phyloP scores from a whole-genome alignment of 2,888 invertebrate species.

The Rhagonycha lutea region DNA sequence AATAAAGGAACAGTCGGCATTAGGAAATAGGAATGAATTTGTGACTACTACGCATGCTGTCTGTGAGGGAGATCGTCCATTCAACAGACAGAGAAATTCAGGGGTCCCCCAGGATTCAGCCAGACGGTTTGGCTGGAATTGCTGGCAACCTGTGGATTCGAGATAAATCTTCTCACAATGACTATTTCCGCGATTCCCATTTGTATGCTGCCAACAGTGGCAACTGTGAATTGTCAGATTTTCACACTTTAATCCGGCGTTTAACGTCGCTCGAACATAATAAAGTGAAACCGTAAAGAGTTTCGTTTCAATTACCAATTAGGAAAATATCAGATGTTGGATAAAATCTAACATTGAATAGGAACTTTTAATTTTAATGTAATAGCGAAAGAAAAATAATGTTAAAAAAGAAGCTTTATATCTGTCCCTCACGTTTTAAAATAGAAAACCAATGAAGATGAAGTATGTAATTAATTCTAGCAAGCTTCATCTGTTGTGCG shows the following conservation, averaged over 20 bases:
- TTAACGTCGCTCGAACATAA: not conserved
- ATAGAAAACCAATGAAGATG: conserved; percentile 23
- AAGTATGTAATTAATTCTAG: conserved; percentile 30
- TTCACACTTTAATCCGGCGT: conserved; percentile 7
- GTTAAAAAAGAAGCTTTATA: not conserved
- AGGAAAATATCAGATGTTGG: not conserved
- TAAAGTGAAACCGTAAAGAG: not conserved
- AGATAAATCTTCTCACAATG: conserved; percentile 51
- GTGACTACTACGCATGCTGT: conserved; percentile 48
- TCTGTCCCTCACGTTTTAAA: conserved; percentile 22
- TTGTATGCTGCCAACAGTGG: conserved; percentile 32
- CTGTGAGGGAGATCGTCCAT: conserved; percentile 50
- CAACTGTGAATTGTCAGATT: conserved; percentile 25
- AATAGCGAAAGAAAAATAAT: not conserved
- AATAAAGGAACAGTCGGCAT: conserved; percentile 41
- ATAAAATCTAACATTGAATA: not conserved
- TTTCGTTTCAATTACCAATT: not conserved
- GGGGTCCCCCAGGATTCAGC: conserved; percentile 48
- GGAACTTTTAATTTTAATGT: not conserved
- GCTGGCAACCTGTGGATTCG: conserved; percentile 55
- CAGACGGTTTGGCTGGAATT: conserved; percentile 50
- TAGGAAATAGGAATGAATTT: conserved; percentile 43
- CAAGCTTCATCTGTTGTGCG: conserved; percentile 24
- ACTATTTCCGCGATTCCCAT: conserved; percentile 41
- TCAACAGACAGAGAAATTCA: conserved; percentile 51